Evolutionary conservation across 2,888 invertebrate genomes (phyloP), one percentile per base, ranked within the genome.

Genomic region (Sicus ferrugineus): DNA sequence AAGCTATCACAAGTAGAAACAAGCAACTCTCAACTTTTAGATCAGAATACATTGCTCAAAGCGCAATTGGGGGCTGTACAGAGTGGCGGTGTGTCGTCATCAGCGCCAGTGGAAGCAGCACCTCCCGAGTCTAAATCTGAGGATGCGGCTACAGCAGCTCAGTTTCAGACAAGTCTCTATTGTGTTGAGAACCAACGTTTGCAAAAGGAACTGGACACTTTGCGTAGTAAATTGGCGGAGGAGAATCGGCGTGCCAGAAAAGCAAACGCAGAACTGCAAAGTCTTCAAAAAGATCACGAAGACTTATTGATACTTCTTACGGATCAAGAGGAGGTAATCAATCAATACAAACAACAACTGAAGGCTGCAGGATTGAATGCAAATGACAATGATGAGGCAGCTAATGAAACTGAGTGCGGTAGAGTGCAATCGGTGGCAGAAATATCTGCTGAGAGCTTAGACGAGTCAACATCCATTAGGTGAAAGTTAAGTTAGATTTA

Each of bases 221-320:
- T 84, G 26, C 81, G 79, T 2, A 77, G 77, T 52, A 80, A 78
- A 66, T 42, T 80, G 9, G 38, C 70, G 1, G 79, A 79, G 3
- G 80, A 82, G 61, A 79, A 78, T 34, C 77, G 77, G 34, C 75
- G 79, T 1, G 79, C 80, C 3, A 79, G 79, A 54, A 73, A 70
- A 3, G 78, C 77, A 2, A 75, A 75, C 19, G 77, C 83, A 0
- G 90, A 93, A 75, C 80, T 93, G 75, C 89, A 89, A 50, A 88
- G 88, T 74, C 80, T 95, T 72, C 90, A 89, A 80, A 94, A 92
- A 80, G 98, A 98, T 80, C 97, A 98, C 83, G 98, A 98, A 76
- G 97, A 98, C 85, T 86, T 98, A 73, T 85, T 98, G 68, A 93
- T 94, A 79, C 86, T 98, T 70, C 87, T 98, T 48, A 92, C 95